Conservation (phyloP, 2,113 vertebrate species). For the Gymnocephalus cernua region DNA sequence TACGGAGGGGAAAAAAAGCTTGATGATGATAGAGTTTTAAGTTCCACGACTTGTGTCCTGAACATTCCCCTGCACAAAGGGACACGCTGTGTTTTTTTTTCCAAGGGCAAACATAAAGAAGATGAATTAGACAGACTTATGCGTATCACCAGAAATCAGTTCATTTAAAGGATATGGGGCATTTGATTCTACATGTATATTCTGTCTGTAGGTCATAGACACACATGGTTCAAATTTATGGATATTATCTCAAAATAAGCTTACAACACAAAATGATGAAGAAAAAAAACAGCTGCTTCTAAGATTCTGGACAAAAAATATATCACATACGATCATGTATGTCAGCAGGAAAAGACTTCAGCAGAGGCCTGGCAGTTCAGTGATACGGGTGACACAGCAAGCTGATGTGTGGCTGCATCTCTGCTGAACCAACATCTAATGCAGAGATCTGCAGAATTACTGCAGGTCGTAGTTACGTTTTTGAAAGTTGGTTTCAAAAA, state of each 20-base stretch:
- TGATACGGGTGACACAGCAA: neutral
- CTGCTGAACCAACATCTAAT: neutral
- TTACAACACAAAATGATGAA: slow-evolving; percentile 16
- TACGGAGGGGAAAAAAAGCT: slow-evolving; percentile 9
- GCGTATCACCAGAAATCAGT: slow-evolving; percentile 28
- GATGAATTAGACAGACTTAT: slow-evolving; percentile 35
- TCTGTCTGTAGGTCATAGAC: slow-evolving; percentile 7
- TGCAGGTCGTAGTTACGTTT: too few species aligned
- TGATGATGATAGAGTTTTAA: slow-evolving; percentile 61
- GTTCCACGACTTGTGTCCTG: slow-evolving; percentile 37
- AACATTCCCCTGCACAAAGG: slow-evolving; percentile 53
- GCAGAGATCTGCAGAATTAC: too few species aligned
- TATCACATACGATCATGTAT: slow-evolving; percentile 5
- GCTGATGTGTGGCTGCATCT: neutral
- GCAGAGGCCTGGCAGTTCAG: neutral
- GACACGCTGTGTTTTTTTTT: slow-evolving; percentile 55
- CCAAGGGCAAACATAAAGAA: slow-evolving; percentile 59
- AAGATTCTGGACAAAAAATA: neutral
- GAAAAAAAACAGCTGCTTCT: neutral
- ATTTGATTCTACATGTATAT: slow-evolving; percentile 19
- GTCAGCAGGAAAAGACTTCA: slow-evolving; percentile 1
- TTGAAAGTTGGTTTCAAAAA: too few species aligned
- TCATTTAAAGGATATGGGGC: slow-evolving; percentile 19
- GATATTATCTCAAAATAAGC: neutral
- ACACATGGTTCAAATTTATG: slow-evolving; percentile 36